Evolutionary conservation across 2,797 vertebrate genomes (phyloP).

Genomic region (Poecilia gillii): DNA sequence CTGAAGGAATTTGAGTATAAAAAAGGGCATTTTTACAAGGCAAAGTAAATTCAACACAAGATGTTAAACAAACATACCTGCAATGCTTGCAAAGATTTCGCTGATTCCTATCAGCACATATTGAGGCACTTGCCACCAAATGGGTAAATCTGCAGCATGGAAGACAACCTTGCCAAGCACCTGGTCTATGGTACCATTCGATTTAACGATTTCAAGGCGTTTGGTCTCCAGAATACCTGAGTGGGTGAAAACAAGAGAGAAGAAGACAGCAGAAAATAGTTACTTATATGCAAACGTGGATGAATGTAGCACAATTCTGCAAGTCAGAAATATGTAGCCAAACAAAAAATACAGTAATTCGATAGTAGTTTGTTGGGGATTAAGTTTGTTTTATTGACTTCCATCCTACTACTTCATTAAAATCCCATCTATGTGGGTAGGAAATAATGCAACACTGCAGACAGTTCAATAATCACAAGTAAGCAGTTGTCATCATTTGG

Average conservation of each 20-base stretch:
- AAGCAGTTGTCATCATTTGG: slow-evolving; percentile 67
- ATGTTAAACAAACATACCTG: slow-evolving; percentile 83
- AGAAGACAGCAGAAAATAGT: neutral
- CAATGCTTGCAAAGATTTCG: slow-evolving; percentile 97
- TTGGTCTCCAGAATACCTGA: slow-evolving; percentile 96
- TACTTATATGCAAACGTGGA: neutral
- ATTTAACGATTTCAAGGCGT: slow-evolving; percentile 86
- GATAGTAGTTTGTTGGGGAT: slow-evolving; percentile 64
- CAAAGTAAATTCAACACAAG: slow-evolving; percentile 15
- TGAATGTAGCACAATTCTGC: neutral
- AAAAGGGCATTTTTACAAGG: neutral
- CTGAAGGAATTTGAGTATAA: neutral
- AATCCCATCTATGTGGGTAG: slow-evolving; percentile 67
- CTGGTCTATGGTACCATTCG: slow-evolving; percentile 87
- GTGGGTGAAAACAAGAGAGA: slow-evolving; percentile 17
- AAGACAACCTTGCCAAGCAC: slow-evolving; percentile 87
- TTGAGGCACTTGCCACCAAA: slow-evolving; percentile 99
- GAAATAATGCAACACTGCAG: slow-evolving; percentile 55
- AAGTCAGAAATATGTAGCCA: slow-evolving; percentile 28
- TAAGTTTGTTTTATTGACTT: slow-evolving; percentile 64
- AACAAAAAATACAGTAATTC: slow-evolving; percentile 30
- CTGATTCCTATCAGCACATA: slow-evolving; percentile 97
- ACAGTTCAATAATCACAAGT: slow-evolving; percentile 65
- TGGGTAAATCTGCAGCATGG: slow-evolving; percentile 89
- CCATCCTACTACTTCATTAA: slow-evolving; percentile 63